phyloP scores from a whole-genome alignment of 2,888 invertebrate species.

The Anorthoa munda region DNA sequence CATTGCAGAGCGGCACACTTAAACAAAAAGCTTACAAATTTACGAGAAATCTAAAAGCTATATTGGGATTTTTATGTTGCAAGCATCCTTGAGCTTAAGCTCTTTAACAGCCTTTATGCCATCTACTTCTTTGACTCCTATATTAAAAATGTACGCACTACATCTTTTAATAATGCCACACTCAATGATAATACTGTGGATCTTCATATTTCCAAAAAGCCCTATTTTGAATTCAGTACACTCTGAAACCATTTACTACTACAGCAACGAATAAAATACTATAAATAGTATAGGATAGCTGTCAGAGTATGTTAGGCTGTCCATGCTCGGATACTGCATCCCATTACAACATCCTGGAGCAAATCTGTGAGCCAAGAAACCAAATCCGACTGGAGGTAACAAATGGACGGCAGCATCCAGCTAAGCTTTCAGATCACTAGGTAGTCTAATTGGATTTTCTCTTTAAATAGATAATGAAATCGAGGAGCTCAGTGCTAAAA shows the following conservation, averaged over 20 bases:
- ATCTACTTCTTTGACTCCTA: too few relatives aligned
- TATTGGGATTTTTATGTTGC: too few relatives aligned
- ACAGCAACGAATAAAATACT: not conserved
- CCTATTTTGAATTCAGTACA: not conserved
- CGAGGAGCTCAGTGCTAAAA: not conserved
- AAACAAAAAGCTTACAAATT: too few relatives aligned
- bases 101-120: too few relatives aligned
- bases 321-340: not conserved
- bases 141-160: too few relatives aligned
- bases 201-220: too few relatives aligned
- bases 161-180: too few relatives aligned
- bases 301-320: not conserved
- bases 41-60: too few relatives aligned
- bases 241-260: not conserved
- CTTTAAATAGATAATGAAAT: not conserved
- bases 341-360: not conserved
- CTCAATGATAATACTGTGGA: too few relatives aligned
- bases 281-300: not conserved
- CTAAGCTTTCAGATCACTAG: not conserved
- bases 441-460: constrained; percentile 10
- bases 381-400: not conserved
- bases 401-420: not conserved
- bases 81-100: too few relatives aligned
- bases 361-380: not conserved
- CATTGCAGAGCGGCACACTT: too few relatives aligned